These are phyloP conservation scores for Sericinus montela DNA, from an alignment of 2,888 invertebrate species.

Conservation along the genomic window DNA sequence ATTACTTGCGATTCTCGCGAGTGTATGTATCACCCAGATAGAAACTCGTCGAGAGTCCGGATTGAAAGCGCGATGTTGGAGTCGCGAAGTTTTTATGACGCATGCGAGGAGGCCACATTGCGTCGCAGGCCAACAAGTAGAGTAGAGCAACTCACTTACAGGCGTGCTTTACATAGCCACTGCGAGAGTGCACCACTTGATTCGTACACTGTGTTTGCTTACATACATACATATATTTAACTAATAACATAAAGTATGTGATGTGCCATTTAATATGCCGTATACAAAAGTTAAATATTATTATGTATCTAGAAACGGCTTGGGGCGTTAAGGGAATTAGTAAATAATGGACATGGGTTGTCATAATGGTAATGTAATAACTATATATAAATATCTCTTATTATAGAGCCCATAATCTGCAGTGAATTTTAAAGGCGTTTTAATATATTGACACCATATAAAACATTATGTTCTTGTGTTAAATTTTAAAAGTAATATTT, in stretches of 20 bases:
- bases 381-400: no score
- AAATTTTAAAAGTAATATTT: no score
- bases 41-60: slow-evolving; percentile 59
- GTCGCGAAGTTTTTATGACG: slow-evolving; percentile 54
- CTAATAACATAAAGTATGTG: neutral
- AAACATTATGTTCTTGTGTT: no score
- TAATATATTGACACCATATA: no score
- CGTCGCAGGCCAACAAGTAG: slow-evolving; percentile 32
- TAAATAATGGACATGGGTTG: no score
- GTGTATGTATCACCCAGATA: slow-evolving; percentile 49
- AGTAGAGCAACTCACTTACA: slow-evolving; percentile 30
- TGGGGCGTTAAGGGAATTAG: no score
- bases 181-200: slow-evolving; percentile 9
- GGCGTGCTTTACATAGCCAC: slow-evolving; percentile 18
- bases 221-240: neutral
- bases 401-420: no score
- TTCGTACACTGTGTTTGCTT: neutral
- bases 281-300: no score
- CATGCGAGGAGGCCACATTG: slow-evolving; percentile 43
- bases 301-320: no score
- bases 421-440: no score
- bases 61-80: slow-evolving; percentile 69
- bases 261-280: no score
- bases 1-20: slow-evolving; percentile 20
- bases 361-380: no score